These are phyloP conservation scores for Homarus gammarus DNA, from an alignment of 2,888 invertebrate genomes.

Conservation along the genomic window DNA sequence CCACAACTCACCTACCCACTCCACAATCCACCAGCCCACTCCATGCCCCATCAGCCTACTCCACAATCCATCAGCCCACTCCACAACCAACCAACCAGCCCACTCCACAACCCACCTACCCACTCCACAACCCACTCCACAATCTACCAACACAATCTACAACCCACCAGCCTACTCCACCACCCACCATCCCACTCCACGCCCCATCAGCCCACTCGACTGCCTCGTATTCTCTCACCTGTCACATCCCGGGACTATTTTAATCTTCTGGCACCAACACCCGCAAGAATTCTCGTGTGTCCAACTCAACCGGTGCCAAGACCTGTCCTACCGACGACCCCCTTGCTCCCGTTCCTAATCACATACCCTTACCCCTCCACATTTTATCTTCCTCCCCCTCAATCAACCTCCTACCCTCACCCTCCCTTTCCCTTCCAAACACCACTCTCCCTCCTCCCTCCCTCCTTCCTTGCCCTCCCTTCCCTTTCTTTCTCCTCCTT, in stretches of 20 bases:
- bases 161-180: background rate
- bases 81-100: no score
- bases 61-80: no score
- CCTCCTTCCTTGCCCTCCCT: background rate
- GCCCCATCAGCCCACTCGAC: background rate
- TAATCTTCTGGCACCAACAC: constrained; percentile 17
- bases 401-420: background rate
- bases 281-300: background rate
- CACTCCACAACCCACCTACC: no score
- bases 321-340: background rate
- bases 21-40: no score
- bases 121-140: background rate
- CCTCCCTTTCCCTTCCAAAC: background rate
- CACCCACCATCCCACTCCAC: background rate
- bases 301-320: constrained; percentile 22
- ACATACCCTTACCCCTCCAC: background rate
- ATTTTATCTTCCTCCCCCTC: background rate
- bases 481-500: no score
- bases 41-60: no score
- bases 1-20: no score
- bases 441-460: background rate
- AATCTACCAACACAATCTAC: background rate
- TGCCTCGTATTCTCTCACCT: background rate
- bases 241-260: constrained; percentile 33
- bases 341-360: background rate